Conservation (phyloP, 1,140 invertebrate genomes). For the Lasaia peninsularis region DNA sequence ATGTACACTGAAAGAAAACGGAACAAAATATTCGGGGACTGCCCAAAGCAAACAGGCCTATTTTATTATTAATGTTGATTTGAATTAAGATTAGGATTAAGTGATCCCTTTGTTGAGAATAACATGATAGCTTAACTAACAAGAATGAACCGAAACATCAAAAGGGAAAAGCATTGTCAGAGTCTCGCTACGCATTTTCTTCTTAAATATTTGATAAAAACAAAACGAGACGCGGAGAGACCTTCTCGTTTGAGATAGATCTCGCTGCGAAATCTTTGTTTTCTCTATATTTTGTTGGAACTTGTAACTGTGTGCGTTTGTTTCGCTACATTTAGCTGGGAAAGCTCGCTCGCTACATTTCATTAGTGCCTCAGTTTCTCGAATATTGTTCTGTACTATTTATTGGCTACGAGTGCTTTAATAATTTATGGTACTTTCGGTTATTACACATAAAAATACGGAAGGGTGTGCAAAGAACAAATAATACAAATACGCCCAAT, state of each 20-base stretch:
- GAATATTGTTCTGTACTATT: constrained; percentile 51
- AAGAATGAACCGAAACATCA: constrained; percentile 20
- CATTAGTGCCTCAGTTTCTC: constrained; percentile 49
- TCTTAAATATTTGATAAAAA: constrained; percentile 33
- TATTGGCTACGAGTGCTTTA: constrained; percentile 52
- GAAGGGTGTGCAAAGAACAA: neutral
- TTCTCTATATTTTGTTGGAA: constrained; percentile 42
- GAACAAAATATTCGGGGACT: no score
- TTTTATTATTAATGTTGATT: neutral
- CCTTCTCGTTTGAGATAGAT: constrained; percentile 36
- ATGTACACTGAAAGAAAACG: no score
- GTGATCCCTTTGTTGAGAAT: neutral
- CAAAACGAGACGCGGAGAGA: constrained; percentile 24
- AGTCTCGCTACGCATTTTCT: constrained; percentile 24
- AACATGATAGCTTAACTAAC: constrained; percentile 1
- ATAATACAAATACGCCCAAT: neutral
- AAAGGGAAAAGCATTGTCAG: constrained; percentile 23
- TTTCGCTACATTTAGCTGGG: constrained; percentile 54
- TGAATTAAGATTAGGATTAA: constrained; percentile 6
- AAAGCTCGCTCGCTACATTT: constrained; percentile 54
- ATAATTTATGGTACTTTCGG: constrained; percentile 47
- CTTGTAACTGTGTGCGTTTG: constrained; percentile 41
- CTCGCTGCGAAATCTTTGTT: constrained; percentile 42
- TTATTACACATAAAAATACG: constrained; percentile 14
- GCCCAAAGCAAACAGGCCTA: no score